Base-by-base conservation (phyloP, 2,113 vertebrate genomes). In the Indicator maculatus region DNA sequence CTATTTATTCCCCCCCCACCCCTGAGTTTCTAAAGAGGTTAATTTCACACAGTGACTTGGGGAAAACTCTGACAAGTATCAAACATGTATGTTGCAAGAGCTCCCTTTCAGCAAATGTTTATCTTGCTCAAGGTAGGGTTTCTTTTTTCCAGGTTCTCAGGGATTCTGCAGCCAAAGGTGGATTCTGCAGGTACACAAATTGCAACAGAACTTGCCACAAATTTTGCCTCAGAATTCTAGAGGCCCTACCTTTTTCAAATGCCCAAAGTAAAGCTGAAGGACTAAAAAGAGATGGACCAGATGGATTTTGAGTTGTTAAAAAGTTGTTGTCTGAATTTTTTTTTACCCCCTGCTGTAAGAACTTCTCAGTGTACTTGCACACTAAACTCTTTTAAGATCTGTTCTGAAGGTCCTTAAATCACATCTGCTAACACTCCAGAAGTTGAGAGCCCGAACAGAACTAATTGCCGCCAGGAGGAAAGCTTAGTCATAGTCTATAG, bases 151-250 rank as follows among this genome's bases (percentile, higher is more conserved):
- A 98, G 97, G 96, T 98, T 97, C 97, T 98, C 97, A 97, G 97
- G 96, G 98, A 98, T 97, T 98, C 97, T 98, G 97, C 97, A 86
- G 97, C 95, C 97, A 98, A 98, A 98, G 97, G 97, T 98, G 97
- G 97, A 98, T 97, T 98, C 97, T 98, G 97, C 97, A 98, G 97
- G 97, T 98, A 98, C 97, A 98, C 96, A 95, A 95, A 97, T 97
- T 97, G 96, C 95, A 97, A 97, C 96, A 98, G 97, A 98, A 98
- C 96, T 98, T 97, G 95, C 90, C 97, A 97, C 97, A 97, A 78
- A 96, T 97, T 98, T 97, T 98, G 97, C 97, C 59, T 96, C 98
- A 98, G 97, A 98, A 98, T 98, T 98, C 97, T 95, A 97, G 96
- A 98, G 97, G 95, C 95, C 96, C 91, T 93, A 45, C 86, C 90